Evolutionary conservation across 2,888 invertebrate genomes (phyloP).

Genomic region (Diadegma fenestrale): DNA sequence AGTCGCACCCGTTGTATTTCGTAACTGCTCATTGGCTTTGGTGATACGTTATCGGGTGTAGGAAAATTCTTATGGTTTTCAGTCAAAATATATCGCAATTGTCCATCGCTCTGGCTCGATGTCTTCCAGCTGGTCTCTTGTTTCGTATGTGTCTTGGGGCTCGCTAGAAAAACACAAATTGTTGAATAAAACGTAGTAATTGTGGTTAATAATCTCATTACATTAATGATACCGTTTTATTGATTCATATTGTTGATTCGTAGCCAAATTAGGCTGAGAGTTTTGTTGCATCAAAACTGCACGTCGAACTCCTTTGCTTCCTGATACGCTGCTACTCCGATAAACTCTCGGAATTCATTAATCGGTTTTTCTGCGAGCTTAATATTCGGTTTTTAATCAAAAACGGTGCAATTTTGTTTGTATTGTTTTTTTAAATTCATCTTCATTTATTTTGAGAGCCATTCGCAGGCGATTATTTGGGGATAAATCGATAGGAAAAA

Average conservation of each 20-base stretch:
- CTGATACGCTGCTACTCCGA: conserved; percentile 28
- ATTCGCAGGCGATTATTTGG: background rate
- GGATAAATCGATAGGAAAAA: background rate
- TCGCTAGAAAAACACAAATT: background rate
- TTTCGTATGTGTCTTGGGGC: background rate
- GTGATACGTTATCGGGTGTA: background rate
- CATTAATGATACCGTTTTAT: background rate
- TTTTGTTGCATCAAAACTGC: background rate
- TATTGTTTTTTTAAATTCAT: background rate
- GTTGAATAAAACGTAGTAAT: background rate
- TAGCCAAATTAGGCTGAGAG: background rate
- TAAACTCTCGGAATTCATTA: background rate
- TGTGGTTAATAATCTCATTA: background rate
- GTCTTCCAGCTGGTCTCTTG: background rate
- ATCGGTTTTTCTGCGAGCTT: background rate
- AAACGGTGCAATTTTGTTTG: background rate
- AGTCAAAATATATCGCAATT: conserved; percentile 11
- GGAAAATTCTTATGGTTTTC: background rate
- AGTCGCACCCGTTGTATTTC: conserved; percentile 22
- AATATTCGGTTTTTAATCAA: background rate
- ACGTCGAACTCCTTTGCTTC: conserved; percentile 24
- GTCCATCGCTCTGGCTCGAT: conserved; percentile 17
- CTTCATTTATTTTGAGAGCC: background rate
- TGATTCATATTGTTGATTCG: background rate
- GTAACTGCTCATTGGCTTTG: conserved; percentile 28